Evolutionary conservation across 2,113 vertebrate genomes (phyloP).

Genomic region (Oncorhynchus clarkii): DNA sequence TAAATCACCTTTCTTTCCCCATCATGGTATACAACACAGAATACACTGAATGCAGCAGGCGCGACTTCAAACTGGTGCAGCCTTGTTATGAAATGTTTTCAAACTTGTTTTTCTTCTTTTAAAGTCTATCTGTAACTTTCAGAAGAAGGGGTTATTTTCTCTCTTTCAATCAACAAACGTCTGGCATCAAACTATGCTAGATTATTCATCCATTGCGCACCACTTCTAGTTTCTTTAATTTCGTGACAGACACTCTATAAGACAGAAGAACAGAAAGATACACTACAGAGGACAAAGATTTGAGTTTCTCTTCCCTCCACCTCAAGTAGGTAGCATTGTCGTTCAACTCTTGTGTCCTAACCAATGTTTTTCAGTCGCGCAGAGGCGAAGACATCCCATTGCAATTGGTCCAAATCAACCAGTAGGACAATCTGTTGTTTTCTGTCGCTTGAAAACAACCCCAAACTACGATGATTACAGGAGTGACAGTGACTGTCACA

Average conservation of each 20-base stretch:
- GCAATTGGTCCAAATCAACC: constrained; percentile 67
- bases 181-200: too few relatives aligned
- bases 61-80: not conserved
- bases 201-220: not conserved
- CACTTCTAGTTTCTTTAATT: not conserved
- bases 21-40: not conserved
- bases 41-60: not conserved
- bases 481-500: constrained; percentile 32
- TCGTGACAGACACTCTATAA: not conserved
- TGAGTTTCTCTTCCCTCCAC: constrained; percentile 40
- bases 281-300: not conserved
- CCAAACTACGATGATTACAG: constrained; percentile 62
- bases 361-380: constrained; percentile 57
- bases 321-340: not conserved
- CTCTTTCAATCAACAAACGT: too few relatives aligned
- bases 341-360: constrained; percentile 53
- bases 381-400: constrained; percentile 57
- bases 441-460: constrained; percentile 22
- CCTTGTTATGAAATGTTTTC: too few relatives aligned
- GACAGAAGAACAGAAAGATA: too few relatives aligned
- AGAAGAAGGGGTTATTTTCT: too few relatives aligned
- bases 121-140: too few relatives aligned
- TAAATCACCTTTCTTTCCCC: too few relatives aligned
- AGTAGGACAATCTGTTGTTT: constrained; percentile 40
- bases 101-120: too few relatives aligned